Conservation (phyloP, 2,113 vertebrate species). For the Mirounga angustirostris region DNA sequence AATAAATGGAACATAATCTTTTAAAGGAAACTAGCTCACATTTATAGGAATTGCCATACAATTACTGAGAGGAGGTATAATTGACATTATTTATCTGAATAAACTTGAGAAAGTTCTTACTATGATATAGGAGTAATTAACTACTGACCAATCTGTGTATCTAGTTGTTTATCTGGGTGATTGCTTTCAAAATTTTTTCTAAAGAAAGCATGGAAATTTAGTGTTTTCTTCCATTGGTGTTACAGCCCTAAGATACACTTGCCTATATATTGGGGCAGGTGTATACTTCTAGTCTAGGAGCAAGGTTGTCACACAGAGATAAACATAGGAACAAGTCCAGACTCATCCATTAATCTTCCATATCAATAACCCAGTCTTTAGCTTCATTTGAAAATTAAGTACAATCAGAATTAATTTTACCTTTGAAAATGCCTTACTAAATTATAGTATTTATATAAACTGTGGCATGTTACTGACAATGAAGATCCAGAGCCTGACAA, state of each 20-base stretch:
- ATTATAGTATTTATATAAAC: not conserved
- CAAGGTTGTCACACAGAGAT: not conserved
- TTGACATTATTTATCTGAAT: slow-evolving; percentile 1
- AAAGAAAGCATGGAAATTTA: not conserved
- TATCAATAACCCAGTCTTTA: not conserved
- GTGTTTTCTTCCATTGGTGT: not conserved
- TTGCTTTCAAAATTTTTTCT: slow-evolving; percentile 36
- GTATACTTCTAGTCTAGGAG: not conserved
- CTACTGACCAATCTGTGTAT: not conserved
- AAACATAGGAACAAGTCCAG: not conserved
- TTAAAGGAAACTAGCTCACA: not conserved
- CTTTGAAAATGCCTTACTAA: not conserved
- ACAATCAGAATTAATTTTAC: not conserved
- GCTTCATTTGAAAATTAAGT: slow-evolving; percentile 11
- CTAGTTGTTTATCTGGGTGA: not conserved
- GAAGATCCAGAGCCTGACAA: not conserved
- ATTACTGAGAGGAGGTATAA: not conserved
- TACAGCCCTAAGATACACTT: not conserved
- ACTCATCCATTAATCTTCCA: not conserved
- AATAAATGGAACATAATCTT: slow-evolving; percentile 29
- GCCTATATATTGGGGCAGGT: not conserved
- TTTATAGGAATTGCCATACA: not conserved
- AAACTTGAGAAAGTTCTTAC: not conserved
- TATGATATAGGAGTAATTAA: not conserved
- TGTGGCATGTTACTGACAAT: not conserved